Evolutionary conservation across 2,888 invertebrate genomes (phyloP), one percentile per base, ranked within the genome.

Genomic region (Drosophila bunnanda): DNA sequence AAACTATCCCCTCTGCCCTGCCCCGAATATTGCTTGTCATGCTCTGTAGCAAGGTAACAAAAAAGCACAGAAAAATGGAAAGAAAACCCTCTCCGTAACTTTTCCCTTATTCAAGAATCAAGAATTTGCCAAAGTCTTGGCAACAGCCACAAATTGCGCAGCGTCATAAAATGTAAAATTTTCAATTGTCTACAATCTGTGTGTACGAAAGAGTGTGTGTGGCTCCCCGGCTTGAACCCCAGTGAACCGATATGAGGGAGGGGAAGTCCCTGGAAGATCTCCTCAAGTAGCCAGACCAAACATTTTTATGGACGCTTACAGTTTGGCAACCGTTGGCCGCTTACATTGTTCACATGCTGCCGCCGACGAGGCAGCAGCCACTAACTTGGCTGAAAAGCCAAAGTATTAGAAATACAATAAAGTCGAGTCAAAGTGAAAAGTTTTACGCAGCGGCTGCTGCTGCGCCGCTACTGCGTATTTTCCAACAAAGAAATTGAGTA

Each of bases 321-420:
- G 83, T 74, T 80, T 73, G 72, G 82, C 77, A 77, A 66, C 85
- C 77, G 88, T 76, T 85, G 88, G 89, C 75, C 82, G 89, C 85
- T 89, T 78, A 82, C 82, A 85, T 85, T 85, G 88, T 88, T 85
- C 89, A 84, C 89, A 79, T 85, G 88, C 82, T 82, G 86, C 77
- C 57, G 60, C 48, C 56, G 68, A 46, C 20, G 20, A 41, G 41
- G 6, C 39, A 39, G 17, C 20, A 75, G 87, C 72, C 61, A 78
- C 78, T 71, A 86, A 83, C 67, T 83, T 83, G 83, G 88, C 85
- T 89, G 86, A 80, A 86, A 82, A 67, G 80, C 78, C 80, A 88
- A 89, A 88, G 87, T 89, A 88, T 88, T 88, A 90, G 88, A 88
- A 88, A 89, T 80, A 89, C 89, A 89, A 90, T 89, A 88, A 90